Base-by-base conservation (phyloP, 2,888 invertebrate species). In the Invenusta paracnida region DNA sequence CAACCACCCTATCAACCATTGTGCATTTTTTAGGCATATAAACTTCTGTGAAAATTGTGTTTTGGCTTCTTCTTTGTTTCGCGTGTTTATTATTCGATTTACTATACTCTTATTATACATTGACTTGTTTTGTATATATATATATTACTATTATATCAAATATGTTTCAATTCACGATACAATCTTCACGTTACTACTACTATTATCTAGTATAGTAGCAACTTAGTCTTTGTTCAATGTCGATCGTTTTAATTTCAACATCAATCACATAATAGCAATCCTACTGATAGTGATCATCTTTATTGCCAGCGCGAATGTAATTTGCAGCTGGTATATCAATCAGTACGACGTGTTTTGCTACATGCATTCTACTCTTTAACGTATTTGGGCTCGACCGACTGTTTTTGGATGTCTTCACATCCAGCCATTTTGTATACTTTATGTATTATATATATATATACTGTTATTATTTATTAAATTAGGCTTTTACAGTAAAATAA, bases 401-500 rank as follows among this genome's bases (percentile, higher is more conserved):
- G 5, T 48, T 48, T 48, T 48, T 48, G 48, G 48, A 48, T 48
- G 5, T 48, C 48, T 11, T 17, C 17, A 48, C 17, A 48, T 48
- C 5, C 48, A 23, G 23, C 73, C 23, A 73, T 73, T 73, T 73
- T 73, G 73, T 73, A 73, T 73, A 48, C 48, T 17, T n/a, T n/a
- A n/a, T n/a, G n/a, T n/a, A n/a, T n/a, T n/a, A n/a, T n/a, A n/a
- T 48, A 48, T 48, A 48, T 48, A 48, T 17, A 48, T 48, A 73
- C 73, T 23, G 73, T 73, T 73, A 73, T 73, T 73, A 73, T 73
- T 73, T 13, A 73, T 73, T 73, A 23, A 73, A 13, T 73, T 73
- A 73, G 73, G 73, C 73, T 73, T 73, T 73, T 73, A 73, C 73
- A 73, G 73, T 73, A 73, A 73, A 73, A 23, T 73, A 73, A 73